phyloP scores from a whole-genome alignment of 2,888 invertebrate species.

The Spodoptera picta region DNA sequence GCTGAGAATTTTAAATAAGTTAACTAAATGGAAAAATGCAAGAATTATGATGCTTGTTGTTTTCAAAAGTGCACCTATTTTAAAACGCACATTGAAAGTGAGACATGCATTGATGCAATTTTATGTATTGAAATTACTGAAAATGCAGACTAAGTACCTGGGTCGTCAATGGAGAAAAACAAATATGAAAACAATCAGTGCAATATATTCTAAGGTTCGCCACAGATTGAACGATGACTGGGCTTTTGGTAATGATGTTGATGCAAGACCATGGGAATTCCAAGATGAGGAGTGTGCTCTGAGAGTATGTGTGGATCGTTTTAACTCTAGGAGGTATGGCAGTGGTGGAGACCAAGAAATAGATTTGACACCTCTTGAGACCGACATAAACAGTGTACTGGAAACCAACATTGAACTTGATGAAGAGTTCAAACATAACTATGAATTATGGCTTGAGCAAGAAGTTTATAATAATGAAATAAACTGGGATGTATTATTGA shows the following conservation, averaged over 20 bases:
- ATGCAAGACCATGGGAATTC: conserved; percentile 99
- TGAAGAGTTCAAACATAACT: conserved; percentile 97
- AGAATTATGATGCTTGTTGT: conserved; percentile 99
- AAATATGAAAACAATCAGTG: conserved; percentile 99
- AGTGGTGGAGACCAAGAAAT: conserved; percentile 86
- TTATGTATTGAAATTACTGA: conserved; percentile 98
- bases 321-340: conserved; percentile 97
- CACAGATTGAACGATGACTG: conserved; percentile 99
- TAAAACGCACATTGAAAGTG: conserved; percentile 98
- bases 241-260: conserved; percentile 99
- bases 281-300: conserved; percentile 99
- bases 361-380: conserved; percentile 92
- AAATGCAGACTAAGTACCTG: conserved; percentile 99
- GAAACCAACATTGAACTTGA: conserved; percentile 94
- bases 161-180: conserved; percentile 99
- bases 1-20: conserved; percentile 97
- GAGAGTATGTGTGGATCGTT: conserved; percentile 97
- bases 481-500: conserved; percentile 91
- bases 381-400: conserved; percentile 94
- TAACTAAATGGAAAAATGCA: conserved; percentile 99
- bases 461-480: conserved; percentile 97
- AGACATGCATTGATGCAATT: conserved; percentile 99
- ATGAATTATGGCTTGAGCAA: conserved; percentile 98
- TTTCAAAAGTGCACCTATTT: conserved; percentile 99
- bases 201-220: conserved; percentile 98